Conservation (phyloP, 1,140 invertebrate genomes). For the Pseudomyrmex flavicornis region DNA sequence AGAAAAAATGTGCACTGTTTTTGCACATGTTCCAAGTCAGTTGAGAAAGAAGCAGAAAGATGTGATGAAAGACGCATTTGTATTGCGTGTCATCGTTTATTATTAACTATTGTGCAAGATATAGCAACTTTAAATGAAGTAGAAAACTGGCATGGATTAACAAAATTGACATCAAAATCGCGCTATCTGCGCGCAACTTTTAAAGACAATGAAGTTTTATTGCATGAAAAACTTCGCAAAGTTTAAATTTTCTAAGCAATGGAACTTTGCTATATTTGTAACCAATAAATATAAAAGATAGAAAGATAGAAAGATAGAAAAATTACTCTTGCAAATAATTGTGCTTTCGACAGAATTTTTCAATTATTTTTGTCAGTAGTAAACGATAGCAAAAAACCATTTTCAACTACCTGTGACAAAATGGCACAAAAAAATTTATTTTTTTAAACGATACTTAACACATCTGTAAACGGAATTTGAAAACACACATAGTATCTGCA, state of each 20-base stretch:
- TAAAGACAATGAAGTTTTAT: not conserved
- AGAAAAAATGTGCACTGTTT: constrained; percentile 19
- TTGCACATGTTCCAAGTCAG: constrained; percentile 3
- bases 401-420: not conserved
- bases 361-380: constrained; percentile 24
- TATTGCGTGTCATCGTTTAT: not conserved
- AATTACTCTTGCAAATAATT: constrained; percentile 21
- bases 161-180: constrained; percentile 10
- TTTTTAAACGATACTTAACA: not conserved
- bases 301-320: too few species aligned
- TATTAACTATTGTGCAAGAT: not conserved
- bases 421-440: constrained; percentile 28
- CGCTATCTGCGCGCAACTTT: constrained; percentile 24
- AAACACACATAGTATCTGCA: constrained; percentile 17
- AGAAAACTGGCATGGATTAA: constrained; percentile 30
- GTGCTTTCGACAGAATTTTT: constrained; percentile 17
- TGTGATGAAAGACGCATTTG: constrained; percentile 20
- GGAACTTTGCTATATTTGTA: not conserved
- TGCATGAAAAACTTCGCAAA: constrained; percentile 3
- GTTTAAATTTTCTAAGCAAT: constrained; percentile 1
- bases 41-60: not conserved
- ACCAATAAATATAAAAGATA: constrained; percentile 11
- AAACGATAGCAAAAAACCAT: not conserved
- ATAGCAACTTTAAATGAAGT: not conserved
- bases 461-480: not conserved